Conservation (phyloP, 2,888 invertebrate genomes). For the Notodromas monacha region DNA sequence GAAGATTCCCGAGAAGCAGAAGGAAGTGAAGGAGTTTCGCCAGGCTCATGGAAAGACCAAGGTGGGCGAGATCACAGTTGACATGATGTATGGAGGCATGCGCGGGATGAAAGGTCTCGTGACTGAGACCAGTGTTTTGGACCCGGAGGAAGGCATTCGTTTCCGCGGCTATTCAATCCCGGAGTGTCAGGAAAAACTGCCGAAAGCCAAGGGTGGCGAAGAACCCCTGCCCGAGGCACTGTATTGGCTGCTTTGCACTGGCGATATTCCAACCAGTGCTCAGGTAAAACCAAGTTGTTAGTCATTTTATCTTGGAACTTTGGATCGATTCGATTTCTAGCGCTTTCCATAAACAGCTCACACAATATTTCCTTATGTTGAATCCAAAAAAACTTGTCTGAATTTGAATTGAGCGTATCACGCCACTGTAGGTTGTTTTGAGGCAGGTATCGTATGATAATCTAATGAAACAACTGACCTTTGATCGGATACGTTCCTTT, state of each 20-base stretch:
- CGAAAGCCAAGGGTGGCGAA: constrained; percentile 39
- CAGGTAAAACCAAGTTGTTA: constrained; percentile 23
- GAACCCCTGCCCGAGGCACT: constrained; percentile 72
- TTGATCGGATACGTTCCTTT: too few relatives aligned
- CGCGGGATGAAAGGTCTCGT: constrained; percentile 74
- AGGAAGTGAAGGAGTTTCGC: constrained; percentile 62
- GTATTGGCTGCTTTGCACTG: constrained; percentile 72
- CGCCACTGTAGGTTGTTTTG: too few relatives aligned
- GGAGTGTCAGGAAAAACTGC: constrained; percentile 55
- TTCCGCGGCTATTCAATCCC: constrained; percentile 78
- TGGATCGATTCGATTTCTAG: neutral
- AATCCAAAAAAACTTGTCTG: too few relatives aligned
- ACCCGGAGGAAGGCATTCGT: constrained; percentile 75
- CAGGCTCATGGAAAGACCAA: constrained; percentile 55
- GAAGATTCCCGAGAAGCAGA: constrained; percentile 71
- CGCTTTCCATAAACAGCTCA: neutral
- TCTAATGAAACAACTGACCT: too few relatives aligned
- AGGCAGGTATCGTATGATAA: too few relatives aligned
- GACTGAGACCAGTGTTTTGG: constrained; percentile 75
- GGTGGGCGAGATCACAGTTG: constrained; percentile 86
- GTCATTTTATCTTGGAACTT: too few relatives aligned
- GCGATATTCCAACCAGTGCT: constrained; percentile 45
- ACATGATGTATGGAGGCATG: constrained; percentile 92
- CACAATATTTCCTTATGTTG: constrained; percentile 7
- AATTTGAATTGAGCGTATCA: too few relatives aligned